A percentile compares a stretch with the other conserved stretches of the same genome.
phyloP scores from a whole-genome alignment of 2,113 vertebrate species.

The Tursiops truncatus region DNA sequence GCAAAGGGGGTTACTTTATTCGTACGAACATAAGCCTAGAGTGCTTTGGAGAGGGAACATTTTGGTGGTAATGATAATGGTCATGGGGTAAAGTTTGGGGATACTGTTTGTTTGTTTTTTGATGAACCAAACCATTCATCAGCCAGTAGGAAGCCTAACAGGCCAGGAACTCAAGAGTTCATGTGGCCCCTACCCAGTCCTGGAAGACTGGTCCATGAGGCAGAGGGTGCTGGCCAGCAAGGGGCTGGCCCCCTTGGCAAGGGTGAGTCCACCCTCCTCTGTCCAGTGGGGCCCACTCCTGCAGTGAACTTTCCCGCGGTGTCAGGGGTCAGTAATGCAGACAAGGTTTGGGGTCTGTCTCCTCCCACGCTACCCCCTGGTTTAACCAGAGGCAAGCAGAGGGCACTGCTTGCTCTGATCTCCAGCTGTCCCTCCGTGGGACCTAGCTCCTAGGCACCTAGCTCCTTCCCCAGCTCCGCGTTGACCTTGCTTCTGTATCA shows the following conservation, averaged over 20 bases:
- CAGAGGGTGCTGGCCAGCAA: neutral
- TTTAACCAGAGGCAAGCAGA: neutral
- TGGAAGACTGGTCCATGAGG: rapidly evolving
- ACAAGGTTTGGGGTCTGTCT: rapidly evolving
- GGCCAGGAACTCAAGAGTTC: neutral
- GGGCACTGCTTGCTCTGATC: neutral
- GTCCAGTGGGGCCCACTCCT: neutral
- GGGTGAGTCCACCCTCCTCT: too few relatives aligned
- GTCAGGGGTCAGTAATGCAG: neutral
- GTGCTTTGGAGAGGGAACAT: neutral
- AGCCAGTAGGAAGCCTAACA: neutral
- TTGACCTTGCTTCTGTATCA: neutral
- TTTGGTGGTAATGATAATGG: neutral
- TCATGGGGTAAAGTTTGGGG: neutral
- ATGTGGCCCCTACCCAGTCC: rapidly evolving
- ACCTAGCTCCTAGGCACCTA: neutral
- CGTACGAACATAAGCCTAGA: neutral
- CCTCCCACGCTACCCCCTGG: rapidly evolving
- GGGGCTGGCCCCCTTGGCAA: rapidly evolving
- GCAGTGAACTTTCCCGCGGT: neutral
- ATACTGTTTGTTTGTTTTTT: neutral
- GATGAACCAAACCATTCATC: neutral
- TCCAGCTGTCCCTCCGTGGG: neutral
- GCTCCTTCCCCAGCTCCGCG: rapidly evolving
- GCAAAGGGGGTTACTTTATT: neutral